A percentile compares a stretch with the other conserved stretches of the same genome.
phyloP scores from a whole-genome alignment of 2,888 invertebrate species.

The Cylloceria caligata region DNA sequence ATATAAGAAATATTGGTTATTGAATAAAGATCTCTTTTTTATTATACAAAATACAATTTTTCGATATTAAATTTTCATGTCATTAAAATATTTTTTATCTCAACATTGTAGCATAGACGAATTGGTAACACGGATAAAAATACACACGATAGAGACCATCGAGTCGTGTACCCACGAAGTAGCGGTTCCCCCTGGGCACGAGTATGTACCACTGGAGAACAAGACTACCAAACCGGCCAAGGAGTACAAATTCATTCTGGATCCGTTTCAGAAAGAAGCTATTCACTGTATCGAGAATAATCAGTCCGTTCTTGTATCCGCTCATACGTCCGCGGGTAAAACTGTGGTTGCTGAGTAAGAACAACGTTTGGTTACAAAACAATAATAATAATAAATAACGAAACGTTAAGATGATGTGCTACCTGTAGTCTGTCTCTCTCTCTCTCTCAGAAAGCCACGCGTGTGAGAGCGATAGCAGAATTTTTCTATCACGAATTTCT shows the following conservation, averaged over 20 bases:
- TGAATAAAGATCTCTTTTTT: too few species aligned
- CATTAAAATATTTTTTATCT: constrained; percentile 44
- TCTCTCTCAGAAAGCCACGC: too few species aligned
- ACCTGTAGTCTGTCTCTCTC: too few species aligned
- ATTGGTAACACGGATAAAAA: constrained; percentile 92
- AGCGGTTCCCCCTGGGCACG: constrained; percentile 95
- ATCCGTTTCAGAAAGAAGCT: constrained; percentile 99
- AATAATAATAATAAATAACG: too few species aligned
- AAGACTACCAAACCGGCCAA: constrained; percentile 91
- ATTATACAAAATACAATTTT: too few species aligned
- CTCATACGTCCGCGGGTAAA: constrained; percentile 99
- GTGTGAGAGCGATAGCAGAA: too few species aligned
- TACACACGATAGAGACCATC: constrained; percentile 95
- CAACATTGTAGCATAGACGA: constrained; percentile 88
- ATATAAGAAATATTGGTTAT: too few species aligned
- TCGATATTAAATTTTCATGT: too few species aligned
- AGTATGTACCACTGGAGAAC: constrained; percentile 89
- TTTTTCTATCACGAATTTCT: too few species aligned
- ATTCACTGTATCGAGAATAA: constrained; percentile 98
- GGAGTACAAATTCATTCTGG: constrained; percentile 96
- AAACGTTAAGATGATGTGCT: too few species aligned
- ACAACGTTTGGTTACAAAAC: constrained; percentile 1
- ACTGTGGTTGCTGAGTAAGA: constrained; percentile 99
- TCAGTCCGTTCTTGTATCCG: constrained; percentile 99
- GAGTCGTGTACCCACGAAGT: constrained; percentile 99